phyloP scores from a whole-genome alignment of 2,888 invertebrate genomes.

The Eupeodes luniger region DNA sequence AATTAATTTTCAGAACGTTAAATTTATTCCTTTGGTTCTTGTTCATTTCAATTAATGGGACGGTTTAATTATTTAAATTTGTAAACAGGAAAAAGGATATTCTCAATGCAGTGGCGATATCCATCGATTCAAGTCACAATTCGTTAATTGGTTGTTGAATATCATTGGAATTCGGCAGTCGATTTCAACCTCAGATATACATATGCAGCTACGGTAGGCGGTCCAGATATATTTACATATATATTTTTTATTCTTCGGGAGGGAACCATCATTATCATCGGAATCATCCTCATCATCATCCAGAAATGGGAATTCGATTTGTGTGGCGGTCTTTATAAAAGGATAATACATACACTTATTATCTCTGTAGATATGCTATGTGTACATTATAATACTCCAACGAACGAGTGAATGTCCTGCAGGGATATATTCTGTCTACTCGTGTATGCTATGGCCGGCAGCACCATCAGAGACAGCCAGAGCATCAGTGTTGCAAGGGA shows the following conservation, averaged over 20 bases:
- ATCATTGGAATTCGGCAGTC: slow-evolving; percentile 10
- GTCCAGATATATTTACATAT: too few species aligned
- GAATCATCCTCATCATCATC: too few species aligned
- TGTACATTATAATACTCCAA: background rate
- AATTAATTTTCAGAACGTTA: slow-evolving; percentile 3
- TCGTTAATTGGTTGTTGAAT: slow-evolving; percentile 40
- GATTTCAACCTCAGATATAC: slow-evolving; percentile 14
- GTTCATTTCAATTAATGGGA: slow-evolving; percentile 26
- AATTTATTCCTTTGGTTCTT: slow-evolving; percentile 8
- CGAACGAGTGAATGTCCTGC: background rate
- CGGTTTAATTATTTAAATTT: slow-evolving; percentile 33
- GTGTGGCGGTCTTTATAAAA: background rate
- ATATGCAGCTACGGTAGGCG: background rate
- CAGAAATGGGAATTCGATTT: slow-evolving; percentile 16
- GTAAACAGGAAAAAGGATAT: slow-evolving; percentile 31
- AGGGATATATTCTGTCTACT: background rate
- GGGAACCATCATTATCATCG: too few species aligned
- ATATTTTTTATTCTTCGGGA: too few species aligned
- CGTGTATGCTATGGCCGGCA: background rate
- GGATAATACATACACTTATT: background rate
- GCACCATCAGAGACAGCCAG: too few species aligned
- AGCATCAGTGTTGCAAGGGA: slow-evolving; percentile 17
- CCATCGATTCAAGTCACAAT: slow-evolving; percentile 29
- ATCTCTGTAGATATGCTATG: background rate
- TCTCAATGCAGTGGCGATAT: background rate